phyloP scores from a whole-genome alignment of 2,113 vertebrate species.

The Galemys pyrenaicus region DNA sequence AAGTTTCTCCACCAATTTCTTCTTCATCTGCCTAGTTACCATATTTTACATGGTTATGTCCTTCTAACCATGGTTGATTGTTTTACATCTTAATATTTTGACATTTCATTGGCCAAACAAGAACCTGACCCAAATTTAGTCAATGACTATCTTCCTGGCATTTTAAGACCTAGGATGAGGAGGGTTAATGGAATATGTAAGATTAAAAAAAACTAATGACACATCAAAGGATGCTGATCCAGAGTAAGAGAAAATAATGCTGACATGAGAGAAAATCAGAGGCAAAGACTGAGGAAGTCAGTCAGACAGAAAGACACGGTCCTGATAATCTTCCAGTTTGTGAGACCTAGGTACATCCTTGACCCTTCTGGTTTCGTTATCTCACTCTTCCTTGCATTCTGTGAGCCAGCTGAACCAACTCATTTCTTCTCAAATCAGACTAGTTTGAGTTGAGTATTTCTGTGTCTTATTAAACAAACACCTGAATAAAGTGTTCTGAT shows the following conservation, averaged over 20 bases:
- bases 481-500: not conserved
- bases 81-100: not conserved
- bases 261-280: not conserved
- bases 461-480: not conserved
- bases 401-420: not conserved
- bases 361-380: not conserved
- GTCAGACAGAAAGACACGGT: not conserved
- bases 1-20: not conserved
- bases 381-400: not conserved
- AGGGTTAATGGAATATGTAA: not conserved
- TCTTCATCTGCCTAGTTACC: not conserved
- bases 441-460: conserved; percentile 5
- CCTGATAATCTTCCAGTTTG: not conserved
- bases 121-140: not conserved
- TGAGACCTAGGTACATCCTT: not conserved
- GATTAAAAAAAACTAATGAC: not conserved
- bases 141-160: not conserved
- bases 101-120: not conserved
- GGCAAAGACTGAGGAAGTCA: not conserved
- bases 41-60: not conserved
- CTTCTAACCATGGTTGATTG: not conserved
- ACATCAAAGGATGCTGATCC: not conserved
- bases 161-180: not conserved
- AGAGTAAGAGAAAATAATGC: not conserved
- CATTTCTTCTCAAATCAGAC: not conserved